A percentile compares a stretch with the other conserved stretches of the same genome.
These are phyloP conservation scores for Sebastes baramenuke DNA, from an alignment of 2,797 vertebrate genomes.

Conservation along the genomic window DNA sequence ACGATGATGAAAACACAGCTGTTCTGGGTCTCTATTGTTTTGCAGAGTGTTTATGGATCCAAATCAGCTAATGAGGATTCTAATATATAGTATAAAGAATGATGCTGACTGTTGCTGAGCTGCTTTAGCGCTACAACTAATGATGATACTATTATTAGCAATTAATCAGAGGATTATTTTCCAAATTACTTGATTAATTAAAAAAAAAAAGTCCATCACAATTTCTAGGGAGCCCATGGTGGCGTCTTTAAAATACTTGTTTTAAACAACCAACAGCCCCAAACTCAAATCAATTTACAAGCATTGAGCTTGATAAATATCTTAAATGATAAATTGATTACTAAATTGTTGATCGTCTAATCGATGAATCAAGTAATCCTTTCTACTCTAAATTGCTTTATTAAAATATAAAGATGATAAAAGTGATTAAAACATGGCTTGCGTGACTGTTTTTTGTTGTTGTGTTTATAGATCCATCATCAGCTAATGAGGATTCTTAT, in stretches of 20 bases:
- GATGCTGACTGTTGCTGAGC: not conserved
- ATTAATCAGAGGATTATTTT: not conserved
- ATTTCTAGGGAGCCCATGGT: too few species aligned
- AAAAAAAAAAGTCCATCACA: not conserved
- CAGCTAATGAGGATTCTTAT: too few species aligned
- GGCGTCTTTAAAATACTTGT: too few species aligned
- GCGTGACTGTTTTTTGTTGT: not conserved
- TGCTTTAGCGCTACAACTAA: not conserved
- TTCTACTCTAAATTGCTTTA: not conserved
- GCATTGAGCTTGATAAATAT: not conserved
- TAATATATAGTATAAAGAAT: not conserved
- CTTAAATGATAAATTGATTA: not conserved
- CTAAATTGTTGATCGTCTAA: not conserved
- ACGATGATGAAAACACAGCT: not conserved
- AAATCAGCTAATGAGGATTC: not conserved
- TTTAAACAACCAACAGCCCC: too few species aligned
- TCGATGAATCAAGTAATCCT: not conserved
- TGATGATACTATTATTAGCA: not conserved
- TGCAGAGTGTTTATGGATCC: not conserved
- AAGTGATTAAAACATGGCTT: not conserved
- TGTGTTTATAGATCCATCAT: too few species aligned
- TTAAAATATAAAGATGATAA: too few species aligned
- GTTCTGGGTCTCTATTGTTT: slow-evolving; percentile 13
- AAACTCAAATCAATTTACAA: not conserved
- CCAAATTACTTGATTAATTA: not conserved